Percentiles rank a stretch among this genome's conserved stretches.
phyloP scores from a whole-genome alignment of 1,140 invertebrate genomes.

The Drosophila jambulina region DNA sequence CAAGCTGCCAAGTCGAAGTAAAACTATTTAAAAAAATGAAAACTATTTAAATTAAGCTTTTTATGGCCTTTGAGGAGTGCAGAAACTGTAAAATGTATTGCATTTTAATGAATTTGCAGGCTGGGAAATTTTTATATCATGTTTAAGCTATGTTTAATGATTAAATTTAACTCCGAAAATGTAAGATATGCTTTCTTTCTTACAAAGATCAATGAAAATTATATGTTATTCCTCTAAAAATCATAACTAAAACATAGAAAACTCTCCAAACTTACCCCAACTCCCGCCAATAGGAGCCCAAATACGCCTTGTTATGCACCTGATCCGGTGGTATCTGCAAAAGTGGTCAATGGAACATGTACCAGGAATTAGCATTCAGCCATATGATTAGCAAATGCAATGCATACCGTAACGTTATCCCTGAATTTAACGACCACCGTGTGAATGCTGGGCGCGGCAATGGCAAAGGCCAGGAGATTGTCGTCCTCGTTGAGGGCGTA shows the following conservation, averaged over 20 bases:
- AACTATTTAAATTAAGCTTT: slow-evolving; percentile 6
- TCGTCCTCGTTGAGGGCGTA: slow-evolving; percentile 83
- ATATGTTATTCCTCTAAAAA: background rate
- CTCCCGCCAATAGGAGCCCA: slow-evolving; percentile 84
- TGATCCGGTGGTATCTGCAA: slow-evolving; percentile 82
- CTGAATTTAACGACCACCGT: slow-evolving; percentile 84
- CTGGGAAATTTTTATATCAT: background rate
- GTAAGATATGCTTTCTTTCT: too few species aligned
- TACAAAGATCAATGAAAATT: background rate
- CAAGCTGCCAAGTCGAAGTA: slow-evolving; percentile 17
- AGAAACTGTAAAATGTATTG: background rate
- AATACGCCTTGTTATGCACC: slow-evolving; percentile 79
- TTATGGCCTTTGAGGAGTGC: background rate
- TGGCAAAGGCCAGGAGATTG: slow-evolving; percentile 83
- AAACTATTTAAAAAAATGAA: background rate
- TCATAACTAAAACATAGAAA: background rate
- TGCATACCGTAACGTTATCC: slow-evolving; percentile 80
- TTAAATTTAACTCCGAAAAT: background rate
- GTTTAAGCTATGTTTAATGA: background rate
- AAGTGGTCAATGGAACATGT: background rate
- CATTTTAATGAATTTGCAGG: background rate
- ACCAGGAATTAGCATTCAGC: slow-evolving; percentile 5
- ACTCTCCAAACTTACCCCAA: slow-evolving; percentile 59
- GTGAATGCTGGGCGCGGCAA: slow-evolving; percentile 82
- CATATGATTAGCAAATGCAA: slow-evolving; percentile 17